These are phyloP conservation scores for Catharus minimus DNA, from an alignment of 2,113 vertebrate genomes.

Conservation along the genomic window DNA sequence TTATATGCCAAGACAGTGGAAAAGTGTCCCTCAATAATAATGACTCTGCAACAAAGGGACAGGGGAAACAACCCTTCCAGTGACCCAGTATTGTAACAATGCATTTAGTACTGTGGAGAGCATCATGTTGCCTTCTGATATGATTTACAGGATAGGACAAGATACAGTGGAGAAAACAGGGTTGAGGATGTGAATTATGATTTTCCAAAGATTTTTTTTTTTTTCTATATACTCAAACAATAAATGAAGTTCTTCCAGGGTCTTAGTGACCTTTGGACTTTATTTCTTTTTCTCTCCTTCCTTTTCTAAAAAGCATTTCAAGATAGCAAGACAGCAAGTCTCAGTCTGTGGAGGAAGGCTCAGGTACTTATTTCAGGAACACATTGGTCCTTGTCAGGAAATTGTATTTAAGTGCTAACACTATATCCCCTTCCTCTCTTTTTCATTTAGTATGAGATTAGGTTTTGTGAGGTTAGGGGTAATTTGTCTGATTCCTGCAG, in stretches of 20 bases:
- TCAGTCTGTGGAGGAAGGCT: not conserved
- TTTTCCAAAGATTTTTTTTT: not conserved
- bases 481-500: not conserved
- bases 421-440: not conserved
- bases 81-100: not conserved
- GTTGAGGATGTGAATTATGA: not conserved
- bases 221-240: not conserved
- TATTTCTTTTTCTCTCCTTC: not conserved
- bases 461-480: not conserved
- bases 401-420: not conserved
- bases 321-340: not conserved
- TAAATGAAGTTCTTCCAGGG: not conserved
- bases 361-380: not conserved
- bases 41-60: fast-evolving
- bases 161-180: not conserved
- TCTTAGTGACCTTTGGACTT: not conserved
- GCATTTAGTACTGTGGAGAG: not conserved
- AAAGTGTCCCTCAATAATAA: not conserved
- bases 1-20: not conserved
- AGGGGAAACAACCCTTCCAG: not conserved
- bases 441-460: not conserved
- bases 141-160: not conserved
- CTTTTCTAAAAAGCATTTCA: not conserved
- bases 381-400: not conserved
- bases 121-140: not conserved